phyloP scores from a whole-genome alignment of 2,113 vertebrate species.

The Trematomus loennbergii region DNA sequence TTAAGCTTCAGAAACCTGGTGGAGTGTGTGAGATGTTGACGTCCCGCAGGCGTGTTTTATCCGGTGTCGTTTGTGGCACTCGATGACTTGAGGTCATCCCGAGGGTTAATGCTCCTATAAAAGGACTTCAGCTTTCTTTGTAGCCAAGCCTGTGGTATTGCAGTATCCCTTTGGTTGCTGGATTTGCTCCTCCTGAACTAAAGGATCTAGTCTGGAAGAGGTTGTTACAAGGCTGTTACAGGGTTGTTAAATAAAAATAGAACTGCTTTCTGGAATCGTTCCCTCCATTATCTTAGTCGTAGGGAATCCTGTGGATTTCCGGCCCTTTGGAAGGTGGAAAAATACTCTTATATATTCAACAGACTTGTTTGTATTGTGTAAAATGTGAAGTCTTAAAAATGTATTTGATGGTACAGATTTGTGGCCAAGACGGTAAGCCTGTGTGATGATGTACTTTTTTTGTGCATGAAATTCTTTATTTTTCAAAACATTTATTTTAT shows the following conservation, averaged over 20 bases:
- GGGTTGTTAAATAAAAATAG: constrained; percentile 66
- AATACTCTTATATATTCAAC: constrained; percentile 38
- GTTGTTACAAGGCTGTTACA: constrained; percentile 73
- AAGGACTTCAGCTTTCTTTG: constrained; percentile 73
- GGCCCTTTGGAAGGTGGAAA: constrained; percentile 68
- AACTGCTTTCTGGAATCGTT: constrained; percentile 59
- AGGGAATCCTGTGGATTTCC: constrained; percentile 69
- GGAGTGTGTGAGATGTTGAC: constrained; percentile 74
- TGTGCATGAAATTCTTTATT: constrained; percentile 67
- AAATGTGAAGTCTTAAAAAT: constrained; percentile 17
- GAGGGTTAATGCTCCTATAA: constrained; percentile 69
- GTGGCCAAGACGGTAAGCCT: constrained; percentile 57
- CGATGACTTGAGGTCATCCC: constrained; percentile 67
- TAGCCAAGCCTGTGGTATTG: constrained; percentile 74
- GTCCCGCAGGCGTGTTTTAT: constrained; percentile 66
- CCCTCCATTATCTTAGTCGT: constrained; percentile 63
- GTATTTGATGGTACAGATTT: constrained; percentile 47
- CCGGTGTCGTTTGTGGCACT: constrained; percentile 73
- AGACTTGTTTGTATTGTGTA: constrained; percentile 48
- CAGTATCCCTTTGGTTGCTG: constrained; percentile 71
- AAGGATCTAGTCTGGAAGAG: constrained; percentile 61
- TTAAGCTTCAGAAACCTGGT: constrained; percentile 71
- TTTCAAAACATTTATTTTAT: constrained; percentile 5
- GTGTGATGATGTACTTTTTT: constrained; percentile 48
- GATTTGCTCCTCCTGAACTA: constrained; percentile 71